Evolutionary conservation across 2,113 vertebrate genomes (phyloP), one percentile per base, ranked within the genome.

Genomic region (Arenaria interpres): DNA sequence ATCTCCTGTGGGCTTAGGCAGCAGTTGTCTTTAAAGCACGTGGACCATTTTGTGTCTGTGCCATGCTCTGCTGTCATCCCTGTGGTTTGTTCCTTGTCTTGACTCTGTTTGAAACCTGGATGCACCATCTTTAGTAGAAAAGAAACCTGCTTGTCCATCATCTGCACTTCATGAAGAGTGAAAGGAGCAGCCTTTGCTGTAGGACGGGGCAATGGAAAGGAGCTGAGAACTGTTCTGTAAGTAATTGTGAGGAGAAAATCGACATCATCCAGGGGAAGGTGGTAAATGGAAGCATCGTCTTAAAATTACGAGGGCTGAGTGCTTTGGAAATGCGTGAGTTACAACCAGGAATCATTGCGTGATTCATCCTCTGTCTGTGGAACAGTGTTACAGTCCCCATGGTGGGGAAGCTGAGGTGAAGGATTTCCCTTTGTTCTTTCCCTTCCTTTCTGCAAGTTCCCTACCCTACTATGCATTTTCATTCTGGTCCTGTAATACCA

Each of bases 381-480:
- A 2, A 2, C 51, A 43, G 16, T 6, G 45, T 79, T 62, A 13
- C 4, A n/a, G n/a, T 27, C 30, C 48, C 66, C 1, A 3, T 63
- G 54, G 25, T 5, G 11, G 18, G 28, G 50, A 28, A 66, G 59
- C 41, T 16, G 50, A 33, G 27, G 35, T 32, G 56, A 46, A 48
- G 57, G 5, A 43, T 82, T 88, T 72, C 28, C 41, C 23, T 74
- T 89, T 12, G 0, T 66, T 71, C 32, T 74, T 53, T 27, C 50
- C 33, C 4, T 73, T n/a, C 12, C 30, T 76, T 80, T 24, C 62
- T 20, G 9, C 35, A 68, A 13, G 30, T 78, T 81, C n/a, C 25
- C 41, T 46, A 5, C 11, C 23, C 37, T 59, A 2, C 18, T 25
- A 1, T 2, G 22, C 0, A 0, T 32, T 86, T 24, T 48, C 17